Percentiles rank a stretch among this genome's conserved stretches.
phyloP scores from a whole-genome alignment of 2,113 vertebrate species.

The Aix galericulata region DNA sequence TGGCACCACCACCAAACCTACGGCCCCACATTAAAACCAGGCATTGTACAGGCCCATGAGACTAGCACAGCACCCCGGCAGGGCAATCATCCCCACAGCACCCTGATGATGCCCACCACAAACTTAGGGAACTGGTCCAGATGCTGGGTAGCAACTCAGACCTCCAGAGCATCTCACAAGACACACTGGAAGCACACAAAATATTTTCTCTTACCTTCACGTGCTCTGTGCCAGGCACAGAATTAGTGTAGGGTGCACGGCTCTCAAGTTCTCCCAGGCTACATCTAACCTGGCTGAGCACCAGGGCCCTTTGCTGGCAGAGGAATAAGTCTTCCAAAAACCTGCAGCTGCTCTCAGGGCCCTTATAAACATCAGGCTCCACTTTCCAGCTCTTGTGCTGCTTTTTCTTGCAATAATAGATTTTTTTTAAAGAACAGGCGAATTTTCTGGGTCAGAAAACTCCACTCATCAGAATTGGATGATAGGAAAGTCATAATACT shows the following conservation, averaged over 20 bases:
- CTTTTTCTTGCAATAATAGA: background rate
- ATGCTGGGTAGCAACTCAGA: background rate
- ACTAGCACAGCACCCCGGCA: background rate
- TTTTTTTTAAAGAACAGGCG: background rate
- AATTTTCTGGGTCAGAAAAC: slow-evolving; percentile 21
- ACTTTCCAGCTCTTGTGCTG: slow-evolving; percentile 37
- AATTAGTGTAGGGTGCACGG: background rate
- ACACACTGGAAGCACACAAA: background rate
- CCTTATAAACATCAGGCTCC: slow-evolving; percentile 35
- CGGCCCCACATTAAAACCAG: background rate
- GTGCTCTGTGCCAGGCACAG: background rate
- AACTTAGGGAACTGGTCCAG: background rate
- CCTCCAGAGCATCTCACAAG: accelerated
- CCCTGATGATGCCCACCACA: background rate
- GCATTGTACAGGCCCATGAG: background rate
- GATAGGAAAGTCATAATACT: slow-evolving; percentile 42
- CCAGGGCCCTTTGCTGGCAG: slow-evolving; percentile 25
- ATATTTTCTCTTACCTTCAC: background rate
- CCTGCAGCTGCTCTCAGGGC: background rate
- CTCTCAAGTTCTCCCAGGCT: background rate
- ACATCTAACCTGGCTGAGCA: slow-evolving; percentile 36
- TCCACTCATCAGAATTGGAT: background rate
- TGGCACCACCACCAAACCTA: background rate
- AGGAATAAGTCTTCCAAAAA: slow-evolving; percentile 36
- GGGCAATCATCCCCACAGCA: background rate